Conservation (phyloP, 2,113 vertebrate species). For the Chelonoidis abingdonii region DNA sequence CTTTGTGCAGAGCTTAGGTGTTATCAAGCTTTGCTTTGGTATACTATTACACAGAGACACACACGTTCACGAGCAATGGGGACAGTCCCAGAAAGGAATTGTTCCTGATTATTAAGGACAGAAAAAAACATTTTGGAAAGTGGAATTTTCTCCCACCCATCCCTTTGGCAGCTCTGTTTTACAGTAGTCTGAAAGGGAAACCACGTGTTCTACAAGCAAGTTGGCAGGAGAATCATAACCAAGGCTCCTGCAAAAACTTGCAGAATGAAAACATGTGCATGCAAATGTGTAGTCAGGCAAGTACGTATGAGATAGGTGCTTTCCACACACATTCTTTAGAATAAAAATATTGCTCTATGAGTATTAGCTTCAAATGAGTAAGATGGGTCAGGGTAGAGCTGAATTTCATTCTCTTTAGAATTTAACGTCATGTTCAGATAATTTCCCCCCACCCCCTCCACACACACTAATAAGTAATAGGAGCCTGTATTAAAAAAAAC, state of each 20-base stretch:
- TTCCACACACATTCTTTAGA: neutral
- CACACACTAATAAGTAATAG: neutral
- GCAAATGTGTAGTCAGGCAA: conserved; percentile 59
- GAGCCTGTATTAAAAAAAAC: no score
- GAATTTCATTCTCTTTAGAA: neutral
- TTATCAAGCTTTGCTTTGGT: conserved; percentile 25
- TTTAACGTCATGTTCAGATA: accelerated
- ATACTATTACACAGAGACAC: neutral
- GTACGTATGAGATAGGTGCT: conserved; percentile 35
- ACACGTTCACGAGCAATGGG: neutral
- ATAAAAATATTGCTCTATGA: conserved; percentile 35
- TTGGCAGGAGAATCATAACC: conserved; percentile 70
- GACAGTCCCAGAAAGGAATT: neutral
- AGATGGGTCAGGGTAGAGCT: neutral
- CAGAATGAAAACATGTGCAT: conserved; percentile 52
- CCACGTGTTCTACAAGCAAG: conserved; percentile 65
- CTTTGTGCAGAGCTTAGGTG: conserved; percentile 16
- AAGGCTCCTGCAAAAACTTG: conserved; percentile 56
- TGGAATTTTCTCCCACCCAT: neutral
- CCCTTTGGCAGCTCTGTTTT: conserved; percentile 57
- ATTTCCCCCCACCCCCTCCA: neutral
- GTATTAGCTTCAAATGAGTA: conserved; percentile 6
- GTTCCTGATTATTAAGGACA: conserved; percentile 41
- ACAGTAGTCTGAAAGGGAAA: conserved; percentile 50
- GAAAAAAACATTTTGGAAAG: neutral